Evolutionary conservation across 2,113 vertebrate species (phyloP).

Genomic region (Tachysurus fulvidraco): DNA sequence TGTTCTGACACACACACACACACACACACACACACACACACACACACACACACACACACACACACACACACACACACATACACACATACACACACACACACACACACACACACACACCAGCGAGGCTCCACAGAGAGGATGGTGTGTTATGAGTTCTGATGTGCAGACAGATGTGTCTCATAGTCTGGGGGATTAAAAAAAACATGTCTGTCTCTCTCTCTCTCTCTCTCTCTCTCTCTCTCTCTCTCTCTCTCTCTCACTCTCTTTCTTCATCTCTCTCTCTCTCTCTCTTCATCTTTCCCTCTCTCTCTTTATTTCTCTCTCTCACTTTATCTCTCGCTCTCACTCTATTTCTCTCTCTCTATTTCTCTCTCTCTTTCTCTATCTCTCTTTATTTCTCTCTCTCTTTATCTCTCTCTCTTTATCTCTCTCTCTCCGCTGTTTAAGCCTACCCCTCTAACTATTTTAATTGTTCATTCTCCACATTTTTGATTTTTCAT

Average conservation of each 20-base stretch:
- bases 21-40: slow-evolving; percentile 38
- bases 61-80: slow-evolving; percentile 25
- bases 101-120: slow-evolving; percentile 39
- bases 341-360: not conserved
- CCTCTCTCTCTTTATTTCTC: not conserved
- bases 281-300: not conserved
- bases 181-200: slow-evolving; percentile 61
- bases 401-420: not conserved
- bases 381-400: too few relatives aligned
- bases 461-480: not conserved
- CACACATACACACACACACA: slow-evolving; percentile 34
- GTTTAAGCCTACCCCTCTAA: not conserved
- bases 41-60: slow-evolving; percentile 35
- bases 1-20: slow-evolving; percentile 2
- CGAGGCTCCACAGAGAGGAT: slow-evolving; percentile 24
- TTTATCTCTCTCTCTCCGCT: not conserved
- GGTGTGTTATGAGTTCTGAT: slow-evolving; percentile 33
- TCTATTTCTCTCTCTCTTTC: not conserved
- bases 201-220: not conserved
- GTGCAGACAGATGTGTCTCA: slow-evolving; percentile 70
- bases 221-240: not conserved
- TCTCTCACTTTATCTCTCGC: not conserved
- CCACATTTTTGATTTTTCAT: not conserved
- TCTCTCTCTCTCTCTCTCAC: not conserved
- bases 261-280: not conserved